phyloP scores from a whole-genome alignment of 1,140 invertebrate genomes.

The Orius insidiosus region DNA sequence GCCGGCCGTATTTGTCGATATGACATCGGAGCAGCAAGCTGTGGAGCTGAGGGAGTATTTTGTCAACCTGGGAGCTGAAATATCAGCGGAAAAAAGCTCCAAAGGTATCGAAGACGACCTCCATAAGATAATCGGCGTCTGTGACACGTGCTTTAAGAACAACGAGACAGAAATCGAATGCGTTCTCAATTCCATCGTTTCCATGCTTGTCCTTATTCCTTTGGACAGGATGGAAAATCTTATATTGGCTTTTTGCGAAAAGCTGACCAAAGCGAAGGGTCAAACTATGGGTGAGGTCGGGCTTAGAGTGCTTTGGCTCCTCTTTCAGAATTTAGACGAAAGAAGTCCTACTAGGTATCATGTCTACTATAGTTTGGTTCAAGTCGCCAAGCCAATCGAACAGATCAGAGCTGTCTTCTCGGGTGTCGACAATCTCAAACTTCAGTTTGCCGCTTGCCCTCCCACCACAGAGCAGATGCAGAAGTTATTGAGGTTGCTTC shows the following conservation, averaged over 20 bases:
- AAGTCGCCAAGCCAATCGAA: conserved; percentile 34
- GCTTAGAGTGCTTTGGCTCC: conserved; percentile 41
- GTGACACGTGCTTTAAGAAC: conserved; percentile 75
- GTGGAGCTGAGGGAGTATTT: conserved; percentile 76
- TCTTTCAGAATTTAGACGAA: conserved; percentile 81
- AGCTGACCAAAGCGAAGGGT: conserved; percentile 76
- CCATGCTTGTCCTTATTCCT: conserved; percentile 76
- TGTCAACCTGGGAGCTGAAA: conserved; percentile 77
- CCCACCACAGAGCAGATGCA: conserved; percentile 84
- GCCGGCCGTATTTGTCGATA: conserved; percentile 63
- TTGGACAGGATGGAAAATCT: conserved; percentile 76
- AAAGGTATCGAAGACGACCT: conserved; percentile 87
- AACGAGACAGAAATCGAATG: conserved; percentile 64
- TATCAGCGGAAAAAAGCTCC: conserved; percentile 72
- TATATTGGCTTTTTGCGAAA: conserved; percentile 81
- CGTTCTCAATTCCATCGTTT: conserved; percentile 79
- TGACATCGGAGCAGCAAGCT: conserved; percentile 64
- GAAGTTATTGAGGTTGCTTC: conserved; percentile 54
- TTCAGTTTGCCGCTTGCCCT: conserved; percentile 66
- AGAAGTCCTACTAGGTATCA: conserved; percentile 72
- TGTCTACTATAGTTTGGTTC: conserved; percentile 78
- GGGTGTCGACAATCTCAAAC: conserved; percentile 62
- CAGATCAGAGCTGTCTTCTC: conserved; percentile 65
- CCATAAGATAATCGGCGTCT: conserved; percentile 86
- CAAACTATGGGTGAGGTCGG: conserved; percentile 23